A percentile compares a stretch with the other conserved stretches of the same genome.
These are phyloP conservation scores for Clistopyga incitator DNA, from an alignment of 2,888 invertebrate species.

Conservation along the genomic window DNA sequence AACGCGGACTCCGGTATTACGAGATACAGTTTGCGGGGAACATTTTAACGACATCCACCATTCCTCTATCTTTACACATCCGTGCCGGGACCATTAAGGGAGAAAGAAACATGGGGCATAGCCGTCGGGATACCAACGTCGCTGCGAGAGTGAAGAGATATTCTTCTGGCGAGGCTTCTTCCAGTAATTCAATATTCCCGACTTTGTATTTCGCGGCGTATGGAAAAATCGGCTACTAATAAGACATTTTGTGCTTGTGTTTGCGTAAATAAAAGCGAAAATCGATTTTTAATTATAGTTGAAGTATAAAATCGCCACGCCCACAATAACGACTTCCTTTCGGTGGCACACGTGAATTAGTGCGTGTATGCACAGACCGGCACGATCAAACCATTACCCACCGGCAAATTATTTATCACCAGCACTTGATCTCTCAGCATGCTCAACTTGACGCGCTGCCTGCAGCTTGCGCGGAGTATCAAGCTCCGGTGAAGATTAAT, in stretches of 20 bases:
- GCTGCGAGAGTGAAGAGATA: conserved; percentile 9
- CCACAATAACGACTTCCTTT: conserved; percentile 54
- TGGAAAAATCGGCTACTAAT: too few relatives aligned
- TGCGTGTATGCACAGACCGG: conserved; percentile 60
- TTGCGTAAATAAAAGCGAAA: conserved; percentile 14
- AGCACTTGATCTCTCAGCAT: conserved; percentile 22
- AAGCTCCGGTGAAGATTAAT: background rate
- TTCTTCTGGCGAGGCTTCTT: background rate
- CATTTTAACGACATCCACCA: conserved; percentile 55
- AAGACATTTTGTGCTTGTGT: background rate
- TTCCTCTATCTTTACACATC: conserved; percentile 50
- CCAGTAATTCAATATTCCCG: too few relatives aligned
- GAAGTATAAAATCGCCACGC: conserved; percentile 62
- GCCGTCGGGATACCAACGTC: conserved; percentile 8
- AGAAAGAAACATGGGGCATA: conserved; percentile 50
- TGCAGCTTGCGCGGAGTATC: conserved; percentile 4
- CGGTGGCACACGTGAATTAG: conserved; percentile 32
- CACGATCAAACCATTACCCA: conserved; percentile 68
- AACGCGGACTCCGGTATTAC: conserved; percentile 34
- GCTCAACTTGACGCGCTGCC: conserved; percentile 22
- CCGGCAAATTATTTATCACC: conserved; percentile 34
- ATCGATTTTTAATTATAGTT: conserved; percentile 38
- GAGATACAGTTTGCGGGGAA: conserved; percentile 5
- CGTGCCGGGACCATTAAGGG: conserved; percentile 46
- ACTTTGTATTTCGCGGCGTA: conserved; percentile 6